phyloP scores from a whole-genome alignment of 2,888 invertebrate genomes.

The Drosophila trichaetosa region DNA sequence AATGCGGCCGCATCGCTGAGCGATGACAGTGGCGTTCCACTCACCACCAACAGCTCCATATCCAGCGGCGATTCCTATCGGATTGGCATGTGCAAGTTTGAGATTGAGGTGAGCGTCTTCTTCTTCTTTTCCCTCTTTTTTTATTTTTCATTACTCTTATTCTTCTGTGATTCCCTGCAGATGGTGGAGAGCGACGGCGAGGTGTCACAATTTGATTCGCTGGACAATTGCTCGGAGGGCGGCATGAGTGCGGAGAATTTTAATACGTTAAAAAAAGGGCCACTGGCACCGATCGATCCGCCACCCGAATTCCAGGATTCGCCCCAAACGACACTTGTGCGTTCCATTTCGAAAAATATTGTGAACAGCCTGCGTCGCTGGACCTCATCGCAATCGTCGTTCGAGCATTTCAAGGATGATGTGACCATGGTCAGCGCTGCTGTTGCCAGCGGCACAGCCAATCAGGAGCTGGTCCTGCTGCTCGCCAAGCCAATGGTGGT shows the following conservation, averaged over 20 bases:
- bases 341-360: constrained; percentile 82
- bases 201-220: constrained; percentile 91
- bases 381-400: constrained; percentile 84
- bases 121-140: no score
- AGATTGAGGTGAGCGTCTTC: constrained; percentile 81
- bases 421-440: constrained; percentile 50
- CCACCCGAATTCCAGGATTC: constrained; percentile 92
- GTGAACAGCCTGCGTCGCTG: constrained; percentile 81
- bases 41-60: constrained; percentile 85
- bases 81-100: constrained; percentile 84
- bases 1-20: constrained; percentile 84
- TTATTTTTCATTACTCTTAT: not conserved
- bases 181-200: constrained; percentile 93
- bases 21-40: constrained; percentile 85
- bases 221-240: constrained; percentile 90
- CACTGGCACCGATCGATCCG: constrained; percentile 91
- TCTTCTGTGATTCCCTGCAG: constrained; percentile 83
- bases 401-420: constrained; percentile 81
- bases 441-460: constrained; percentile 28
- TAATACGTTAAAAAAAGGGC: constrained; percentile 93
- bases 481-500: constrained; percentile 36
- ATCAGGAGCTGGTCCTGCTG: constrained; percentile 56
- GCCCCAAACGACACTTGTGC: constrained; percentile 83
- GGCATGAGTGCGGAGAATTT: constrained; percentile 93
- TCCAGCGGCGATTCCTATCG: constrained; percentile 85